Evolutionary conservation across 2,888 invertebrate genomes (phyloP), one percentile per base, ranked within the genome.

Genomic region (Drosophila percnosoma): DNA sequence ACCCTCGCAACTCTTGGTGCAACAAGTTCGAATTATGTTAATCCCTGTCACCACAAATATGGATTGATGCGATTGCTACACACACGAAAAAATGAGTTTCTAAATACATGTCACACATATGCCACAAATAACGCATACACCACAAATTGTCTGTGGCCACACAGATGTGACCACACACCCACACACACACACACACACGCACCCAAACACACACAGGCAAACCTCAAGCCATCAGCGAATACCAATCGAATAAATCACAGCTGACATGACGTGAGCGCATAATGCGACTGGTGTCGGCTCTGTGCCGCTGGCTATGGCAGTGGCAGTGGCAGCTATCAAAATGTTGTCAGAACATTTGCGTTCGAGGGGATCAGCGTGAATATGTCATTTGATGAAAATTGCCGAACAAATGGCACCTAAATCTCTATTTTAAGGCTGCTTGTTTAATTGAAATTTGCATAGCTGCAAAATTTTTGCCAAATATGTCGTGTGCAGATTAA

Each of bases 401-500:
- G n/a, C 27, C n/a, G n/a, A 38, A 55, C 38, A 55, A 38, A 55
- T 29, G 27, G n/a, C 38, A 31, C 34, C 57, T 3, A 45, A 24
- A 45, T 45, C 45, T 48, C 53, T 53, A 58, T 62, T 55, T 57
- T 27, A 13, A 27, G 63, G 53, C 31, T 34, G 49, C 61, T 75
- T 73, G 64, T 78, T 75, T 81, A 83, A 86, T 83, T 82, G 80
- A 83, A 83, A 83, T 83, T 80, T 78, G 72, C 85, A 85, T 83
- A 73, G 68, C 59, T 77, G 74, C 72, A 68, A 63, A 15, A 67
- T 67, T 68, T 75, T 74, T 64, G 65, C 58, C 55, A 73, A 80
- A 78, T 67, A 62, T 73, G 72, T 70, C 69, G 65, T 55, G 33
- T 69, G 75, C 70, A 73, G 60, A 38, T 31, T 18, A 27, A 40